These are phyloP conservation scores for Accipiter virgatus DNA, from an alignment of 2,113 vertebrate species.

Conservation along the genomic window DNA sequence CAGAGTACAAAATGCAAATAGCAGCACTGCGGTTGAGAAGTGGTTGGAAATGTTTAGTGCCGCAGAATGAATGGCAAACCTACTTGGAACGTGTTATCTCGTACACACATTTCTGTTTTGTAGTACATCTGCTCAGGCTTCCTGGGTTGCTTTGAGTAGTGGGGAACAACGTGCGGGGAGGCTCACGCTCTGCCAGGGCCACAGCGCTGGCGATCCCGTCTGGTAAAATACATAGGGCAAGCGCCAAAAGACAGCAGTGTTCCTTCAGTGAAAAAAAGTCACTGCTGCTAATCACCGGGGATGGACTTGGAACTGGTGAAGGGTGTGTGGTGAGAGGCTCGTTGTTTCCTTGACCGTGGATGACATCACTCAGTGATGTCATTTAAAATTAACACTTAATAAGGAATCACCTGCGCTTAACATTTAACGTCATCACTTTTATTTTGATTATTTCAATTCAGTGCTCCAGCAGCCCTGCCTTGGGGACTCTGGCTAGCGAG, in stretches of 20 bases:
- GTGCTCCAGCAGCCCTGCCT: neutral
- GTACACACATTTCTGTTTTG: neutral
- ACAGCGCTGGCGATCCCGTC: accelerated
- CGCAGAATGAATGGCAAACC: neutral
- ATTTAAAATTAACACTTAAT: neutral
- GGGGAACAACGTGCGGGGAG: neutral
- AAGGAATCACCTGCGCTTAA: neutral
- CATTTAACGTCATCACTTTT: neutral
- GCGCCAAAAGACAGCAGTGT: neutral
- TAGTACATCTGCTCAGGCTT: neutral
- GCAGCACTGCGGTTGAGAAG: neutral
- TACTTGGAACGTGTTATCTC: neutral
- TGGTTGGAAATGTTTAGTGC: neutral
- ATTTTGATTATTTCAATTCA: neutral
- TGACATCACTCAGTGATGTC: neutral
- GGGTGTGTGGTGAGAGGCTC: neutral
- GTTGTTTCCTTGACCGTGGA: neutral
- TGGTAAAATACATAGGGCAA: neutral
- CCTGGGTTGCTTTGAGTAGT: neutral
- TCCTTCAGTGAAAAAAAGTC: neutral
- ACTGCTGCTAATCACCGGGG: neutral
- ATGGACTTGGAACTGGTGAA: neutral
- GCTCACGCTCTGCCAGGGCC: neutral
- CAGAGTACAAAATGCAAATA: conserved; percentile 35
- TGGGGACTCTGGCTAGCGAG: neutral